phyloP scores from a whole-genome alignment of 1,140 invertebrate species.

The Linepithema humile region DNA sequence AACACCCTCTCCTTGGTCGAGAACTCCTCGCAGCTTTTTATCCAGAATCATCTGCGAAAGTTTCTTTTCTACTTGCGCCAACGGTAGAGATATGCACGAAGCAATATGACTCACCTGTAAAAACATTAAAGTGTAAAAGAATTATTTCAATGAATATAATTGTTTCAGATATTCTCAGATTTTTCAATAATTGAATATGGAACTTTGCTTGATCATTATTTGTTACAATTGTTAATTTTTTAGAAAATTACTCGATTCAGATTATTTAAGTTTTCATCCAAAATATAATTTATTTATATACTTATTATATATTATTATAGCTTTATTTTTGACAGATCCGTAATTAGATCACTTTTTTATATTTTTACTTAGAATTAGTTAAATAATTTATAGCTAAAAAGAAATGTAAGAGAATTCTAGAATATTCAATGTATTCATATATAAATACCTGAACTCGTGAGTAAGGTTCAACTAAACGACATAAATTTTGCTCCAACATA shows the following conservation, averaged over 20 bases:
- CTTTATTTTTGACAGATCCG: too few species aligned
- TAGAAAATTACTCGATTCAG: not conserved
- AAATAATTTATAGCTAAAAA: not conserved
- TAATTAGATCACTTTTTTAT: not conserved
- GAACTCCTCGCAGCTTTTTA: constrained; percentile 97
- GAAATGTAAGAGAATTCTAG: constrained; percentile 67
- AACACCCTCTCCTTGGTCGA: constrained; percentile 99
- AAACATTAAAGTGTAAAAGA: constrained; percentile 19
- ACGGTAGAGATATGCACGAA: constrained; percentile 93
- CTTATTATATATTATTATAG: too few species aligned
- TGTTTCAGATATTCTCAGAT: not conserved
- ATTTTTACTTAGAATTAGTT: not conserved
- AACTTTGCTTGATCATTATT: not conserved
- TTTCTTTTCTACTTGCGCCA: constrained; percentile 98
- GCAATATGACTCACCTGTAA: constrained; percentile 91
- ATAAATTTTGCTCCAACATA: constrained; percentile 99
- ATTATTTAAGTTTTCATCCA: too few species aligned
- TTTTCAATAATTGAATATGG: not conserved
- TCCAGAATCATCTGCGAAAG: constrained; percentile 99
- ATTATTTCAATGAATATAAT: constrained; percentile 11
- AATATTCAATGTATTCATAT: not conserved
- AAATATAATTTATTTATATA: too few species aligned
- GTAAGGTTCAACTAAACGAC: constrained; percentile 99
- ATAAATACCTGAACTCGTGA: constrained; percentile 94
- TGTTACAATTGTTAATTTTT: not conserved